Percentiles rank a stretch among this genome's conserved stretches.
Conservation (phyloP, 2,797 vertebrate species). For the Halcyon chelicuti region DNA sequence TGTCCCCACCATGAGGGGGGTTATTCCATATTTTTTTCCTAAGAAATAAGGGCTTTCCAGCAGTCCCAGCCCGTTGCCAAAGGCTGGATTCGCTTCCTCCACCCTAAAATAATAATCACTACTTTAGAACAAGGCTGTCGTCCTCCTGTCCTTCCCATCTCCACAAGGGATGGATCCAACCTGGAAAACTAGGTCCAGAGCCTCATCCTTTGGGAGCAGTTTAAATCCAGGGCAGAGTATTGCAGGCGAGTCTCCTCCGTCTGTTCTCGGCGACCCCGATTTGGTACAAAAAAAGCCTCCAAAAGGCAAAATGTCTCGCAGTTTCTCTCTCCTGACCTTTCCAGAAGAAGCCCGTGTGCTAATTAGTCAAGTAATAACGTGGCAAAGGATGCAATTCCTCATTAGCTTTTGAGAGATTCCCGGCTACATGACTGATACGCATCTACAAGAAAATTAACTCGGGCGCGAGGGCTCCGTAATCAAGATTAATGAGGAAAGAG, state of each 20-base stretch:
- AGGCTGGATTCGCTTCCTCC: neutral
- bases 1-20: rapidly evolving
- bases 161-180: neutral
- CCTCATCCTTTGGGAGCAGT: neutral
- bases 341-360: conserved; percentile 21
- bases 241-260: neutral
- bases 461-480: conserved; percentile 46
- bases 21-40: neutral
- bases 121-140: neutral
- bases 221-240: neutral
- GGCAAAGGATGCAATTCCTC: conserved; percentile 55
- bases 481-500: conserved; percentile 55
- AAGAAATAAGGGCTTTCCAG: neutral
- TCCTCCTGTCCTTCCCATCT: neutral
- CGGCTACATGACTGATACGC: conserved; percentile 55
- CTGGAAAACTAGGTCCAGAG: neutral
- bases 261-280: neutral
- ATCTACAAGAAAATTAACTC: conserved; percentile 72
- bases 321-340: conserved; percentile 18
- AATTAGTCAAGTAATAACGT: conserved; percentile 67
- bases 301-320: neutral
- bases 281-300: neutral
- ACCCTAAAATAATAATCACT: neutral
- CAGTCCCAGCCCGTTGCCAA: neutral
- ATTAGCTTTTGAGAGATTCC: conserved; percentile 58